These are phyloP conservation scores for Pyrgus malvae DNA, from an alignment of 2,888 invertebrate genomes.

Conservation along the genomic window DNA sequence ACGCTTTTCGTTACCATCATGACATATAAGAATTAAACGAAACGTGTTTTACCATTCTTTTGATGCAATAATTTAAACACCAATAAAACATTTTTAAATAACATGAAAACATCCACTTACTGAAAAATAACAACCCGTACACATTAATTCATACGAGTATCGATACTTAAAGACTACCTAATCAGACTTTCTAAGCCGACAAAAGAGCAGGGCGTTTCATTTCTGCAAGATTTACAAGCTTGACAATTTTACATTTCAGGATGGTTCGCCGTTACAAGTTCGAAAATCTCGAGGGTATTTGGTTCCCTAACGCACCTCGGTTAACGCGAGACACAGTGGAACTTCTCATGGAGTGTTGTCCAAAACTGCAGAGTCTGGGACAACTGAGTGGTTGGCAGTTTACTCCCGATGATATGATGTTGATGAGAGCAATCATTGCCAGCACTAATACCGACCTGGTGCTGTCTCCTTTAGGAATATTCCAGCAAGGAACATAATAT, in stretches of 20 bases:
- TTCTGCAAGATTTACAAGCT: no score
- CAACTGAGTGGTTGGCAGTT: slow-evolving; percentile 86
- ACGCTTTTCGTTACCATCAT: no score
- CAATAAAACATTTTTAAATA: no score
- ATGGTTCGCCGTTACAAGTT: slow-evolving; percentile 85
- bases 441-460: slow-evolving; percentile 85
- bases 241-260: slow-evolving; percentile 60
- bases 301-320: slow-evolving; percentile 86
- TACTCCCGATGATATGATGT: slow-evolving; percentile 85
- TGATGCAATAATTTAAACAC: no score
- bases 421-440: slow-evolving; percentile 83
- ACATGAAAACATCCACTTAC: no score
- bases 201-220: no score
- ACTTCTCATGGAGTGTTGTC: slow-evolving; percentile 85
- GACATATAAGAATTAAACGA: no score
- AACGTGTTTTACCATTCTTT: no score
- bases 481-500: slow-evolving; percentile 56
- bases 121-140: no score
- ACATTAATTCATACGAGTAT: no score
- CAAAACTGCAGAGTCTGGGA: slow-evolving; percentile 84
- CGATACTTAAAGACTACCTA: no score
- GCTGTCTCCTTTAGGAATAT: slow-evolving; percentile 83
- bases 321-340: slow-evolving; percentile 84
- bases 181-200: no score
- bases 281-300: slow-evolving; percentile 83